Conservation (phyloP, 2,888 invertebrate species). For the Thecophora atra region DNA sequence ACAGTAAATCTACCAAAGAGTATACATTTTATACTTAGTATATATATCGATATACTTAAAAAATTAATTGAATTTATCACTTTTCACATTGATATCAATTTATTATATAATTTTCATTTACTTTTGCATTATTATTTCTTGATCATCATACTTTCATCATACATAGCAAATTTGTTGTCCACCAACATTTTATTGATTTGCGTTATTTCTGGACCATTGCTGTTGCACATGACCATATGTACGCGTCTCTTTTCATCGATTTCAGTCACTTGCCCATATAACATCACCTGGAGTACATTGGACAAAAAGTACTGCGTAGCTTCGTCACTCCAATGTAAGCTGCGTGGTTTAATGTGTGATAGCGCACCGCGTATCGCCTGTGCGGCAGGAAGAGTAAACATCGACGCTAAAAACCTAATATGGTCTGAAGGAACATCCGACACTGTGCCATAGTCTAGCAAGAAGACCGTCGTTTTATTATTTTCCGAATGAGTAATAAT, state of each 20-base stretch:
- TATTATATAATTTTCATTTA: too few species aligned
- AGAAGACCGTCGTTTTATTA: conserved; percentile 52
- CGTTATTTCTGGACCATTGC: too few species aligned
- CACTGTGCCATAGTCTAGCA: conserved; percentile 58
- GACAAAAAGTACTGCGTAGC: conserved; percentile 52
- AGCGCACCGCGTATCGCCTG: conserved; percentile 56
- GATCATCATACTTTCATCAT: too few species aligned
- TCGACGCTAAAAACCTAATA: conserved; percentile 52
- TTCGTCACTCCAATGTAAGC: conserved; percentile 51
- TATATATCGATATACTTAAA: too few species aligned
- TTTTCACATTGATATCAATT: too few species aligned
- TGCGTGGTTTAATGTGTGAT: conserved; percentile 53
- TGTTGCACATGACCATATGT: too few species aligned
- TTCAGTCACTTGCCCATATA: conserved; percentile 55
- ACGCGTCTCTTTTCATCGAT: conserved; percentile 50
- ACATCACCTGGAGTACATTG: conserved; percentile 48
- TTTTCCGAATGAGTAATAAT: conserved; percentile 47
- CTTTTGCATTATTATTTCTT: too few species aligned
- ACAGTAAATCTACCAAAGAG: too few species aligned
- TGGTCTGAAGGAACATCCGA: conserved; percentile 48
- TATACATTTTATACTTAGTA: too few species aligned
- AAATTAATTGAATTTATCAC: too few species aligned
- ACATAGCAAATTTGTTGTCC: too few species aligned
- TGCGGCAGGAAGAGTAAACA: conserved; percentile 53
- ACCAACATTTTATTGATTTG: too few species aligned